These are phyloP conservation scores for Pseudococcus viburni DNA, from an alignment of 2,888 invertebrate species.

Conservation along the genomic window DNA sequence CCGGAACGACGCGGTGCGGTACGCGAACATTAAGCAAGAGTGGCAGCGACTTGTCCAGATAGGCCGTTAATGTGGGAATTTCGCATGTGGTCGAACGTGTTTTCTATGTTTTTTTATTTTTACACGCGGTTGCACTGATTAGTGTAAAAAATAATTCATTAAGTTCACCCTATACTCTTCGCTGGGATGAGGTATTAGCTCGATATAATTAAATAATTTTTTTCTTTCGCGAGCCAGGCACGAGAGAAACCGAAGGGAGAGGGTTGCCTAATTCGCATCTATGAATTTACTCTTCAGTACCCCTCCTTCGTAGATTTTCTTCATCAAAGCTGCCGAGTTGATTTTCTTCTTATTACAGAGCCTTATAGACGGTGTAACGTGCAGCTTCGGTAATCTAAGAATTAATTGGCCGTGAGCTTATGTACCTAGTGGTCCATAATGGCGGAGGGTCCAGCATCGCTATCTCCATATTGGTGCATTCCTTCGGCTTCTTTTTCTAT, in stretches of 20 bases:
- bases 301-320: not conserved
- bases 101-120: conserved; percentile 43
- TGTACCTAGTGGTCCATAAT: no score
- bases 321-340: not conserved
- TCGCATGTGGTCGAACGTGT: conserved; percentile 48
- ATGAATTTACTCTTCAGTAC: not conserved
- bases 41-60: conserved; percentile 43
- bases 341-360: not conserved
- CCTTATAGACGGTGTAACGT: not conserved
- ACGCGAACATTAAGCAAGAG: conserved; percentile 43
- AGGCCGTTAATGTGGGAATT: conserved; percentile 62
- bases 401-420: not conserved
- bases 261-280: not conserved
- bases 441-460: no score
- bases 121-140: conserved; percentile 61
- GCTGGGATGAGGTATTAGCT: not conserved
- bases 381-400: not conserved
- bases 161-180: conserved; percentile 8
- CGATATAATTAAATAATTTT: conserved; percentile 34
- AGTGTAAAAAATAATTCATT: conserved; percentile 54
- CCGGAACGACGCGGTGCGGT: not conserved
- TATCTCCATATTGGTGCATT: not conserved
- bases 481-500: not conserved
- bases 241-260: not conserved
- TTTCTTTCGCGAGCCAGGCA: not conserved